A percentile compares a stretch with the other conserved stretches of the same genome.
Evolutionary conservation across 2,888 invertebrate species (phyloP).

Genomic region (Andrena flavipes): DNA sequence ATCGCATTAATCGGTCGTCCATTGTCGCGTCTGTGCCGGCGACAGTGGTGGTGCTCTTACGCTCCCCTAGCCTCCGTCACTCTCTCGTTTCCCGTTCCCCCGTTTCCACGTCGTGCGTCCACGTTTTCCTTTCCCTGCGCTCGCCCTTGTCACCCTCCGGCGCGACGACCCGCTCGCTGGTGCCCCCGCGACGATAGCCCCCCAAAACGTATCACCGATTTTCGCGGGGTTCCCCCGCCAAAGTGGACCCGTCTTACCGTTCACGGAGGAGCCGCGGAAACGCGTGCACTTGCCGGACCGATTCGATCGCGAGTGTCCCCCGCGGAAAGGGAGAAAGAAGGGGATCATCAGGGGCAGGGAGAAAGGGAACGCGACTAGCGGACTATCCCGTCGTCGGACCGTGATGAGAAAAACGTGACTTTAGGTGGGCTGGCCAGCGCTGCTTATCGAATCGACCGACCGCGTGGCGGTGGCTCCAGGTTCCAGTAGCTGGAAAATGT

Average conservation of each 20-base stretch:
- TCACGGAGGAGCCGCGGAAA: slow-evolving; percentile 17
- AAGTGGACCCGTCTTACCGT: slow-evolving; percentile 51
- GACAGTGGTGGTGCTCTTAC: slow-evolving; percentile 41
- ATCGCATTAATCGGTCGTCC: slow-evolving; percentile 19
- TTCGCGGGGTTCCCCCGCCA: background rate
- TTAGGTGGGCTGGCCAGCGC: slow-evolving; percentile 15
- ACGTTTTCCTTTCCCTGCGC: background rate
- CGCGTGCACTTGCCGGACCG: background rate
- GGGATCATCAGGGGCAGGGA: background rate
- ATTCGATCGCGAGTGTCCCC: background rate
- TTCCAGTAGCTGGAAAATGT: slow-evolving; percentile 8
- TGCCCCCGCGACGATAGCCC: background rate
- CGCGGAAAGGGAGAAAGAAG: background rate
- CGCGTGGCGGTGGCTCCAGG: slow-evolving; percentile 47
- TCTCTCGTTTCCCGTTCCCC: background rate
- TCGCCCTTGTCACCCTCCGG: background rate
- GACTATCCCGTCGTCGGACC: background rate
- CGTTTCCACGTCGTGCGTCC: background rate
- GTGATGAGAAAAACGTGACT: slow-evolving; percentile 25
- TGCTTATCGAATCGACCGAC: slow-evolving; percentile 43
- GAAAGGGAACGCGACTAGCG: background rate
- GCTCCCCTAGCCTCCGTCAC: slow-evolving; percentile 15
- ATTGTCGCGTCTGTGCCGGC: slow-evolving; percentile 14
- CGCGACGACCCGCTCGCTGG: background rate
- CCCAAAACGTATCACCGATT: background rate